phyloP scores from a whole-genome alignment of 2,797 vertebrate genomes.

The Astyanax mexicanus region DNA sequence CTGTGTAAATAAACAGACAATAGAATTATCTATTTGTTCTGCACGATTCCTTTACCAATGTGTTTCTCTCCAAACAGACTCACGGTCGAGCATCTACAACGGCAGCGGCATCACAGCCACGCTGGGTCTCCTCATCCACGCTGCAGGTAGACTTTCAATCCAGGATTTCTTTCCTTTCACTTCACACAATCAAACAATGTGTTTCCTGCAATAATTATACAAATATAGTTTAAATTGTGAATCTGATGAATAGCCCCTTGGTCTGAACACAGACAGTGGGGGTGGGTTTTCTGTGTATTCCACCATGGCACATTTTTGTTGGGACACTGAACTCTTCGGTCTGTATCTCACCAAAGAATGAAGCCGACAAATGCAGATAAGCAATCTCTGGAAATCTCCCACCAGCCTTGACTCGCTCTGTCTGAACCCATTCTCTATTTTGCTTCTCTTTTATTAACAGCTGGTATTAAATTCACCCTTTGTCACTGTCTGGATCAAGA shows the following conservation, averaged over 20 bases:
- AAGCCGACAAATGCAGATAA: background rate
- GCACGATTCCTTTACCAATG: background rate
- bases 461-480: background rate
- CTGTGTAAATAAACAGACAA: too few relatives aligned
- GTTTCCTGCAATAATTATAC: background rate
- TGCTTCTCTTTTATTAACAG: background rate
- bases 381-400: slow-evolving; percentile 1
- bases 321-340: background rate
- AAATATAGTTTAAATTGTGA: slow-evolving; percentile 3
- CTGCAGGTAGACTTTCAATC: slow-evolving; percentile 68
- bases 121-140: slow-evolving; percentile 75
- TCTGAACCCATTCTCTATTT: background rate
- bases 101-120: slow-evolving; percentile 71
- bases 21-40: too few relatives aligned
- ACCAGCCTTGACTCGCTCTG: background rate
- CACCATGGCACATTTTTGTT: background rate
- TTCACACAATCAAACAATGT: too few relatives aligned
- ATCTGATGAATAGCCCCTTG: too few relatives aligned
- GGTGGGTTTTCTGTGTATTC: background rate
- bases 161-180: background rate
- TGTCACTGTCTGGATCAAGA: background rate
- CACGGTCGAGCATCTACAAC: slow-evolving; percentile 51
- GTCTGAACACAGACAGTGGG: background rate
- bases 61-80: slow-evolving; percentile 67
- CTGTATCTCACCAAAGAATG: background rate